Evolutionary conservation across 2,888 invertebrate species (phyloP).

Genomic region (Sinohyriopsis cumingii): DNA sequence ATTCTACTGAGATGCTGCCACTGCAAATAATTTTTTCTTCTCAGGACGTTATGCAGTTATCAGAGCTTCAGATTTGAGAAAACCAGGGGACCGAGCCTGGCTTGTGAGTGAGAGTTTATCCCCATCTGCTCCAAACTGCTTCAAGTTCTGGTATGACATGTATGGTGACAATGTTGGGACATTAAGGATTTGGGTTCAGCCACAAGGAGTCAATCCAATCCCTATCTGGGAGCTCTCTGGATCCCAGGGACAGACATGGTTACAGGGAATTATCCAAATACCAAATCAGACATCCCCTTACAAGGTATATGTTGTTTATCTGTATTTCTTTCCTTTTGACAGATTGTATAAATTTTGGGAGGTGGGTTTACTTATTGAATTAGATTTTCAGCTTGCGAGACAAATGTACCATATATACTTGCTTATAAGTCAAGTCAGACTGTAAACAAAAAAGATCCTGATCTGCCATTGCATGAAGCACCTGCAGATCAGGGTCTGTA

Average conservation of each 20-base stretch:
- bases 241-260: slow-evolving; percentile 41
- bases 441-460: too few relatives aligned
- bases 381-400: too few relatives aligned
- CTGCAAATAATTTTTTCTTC: neutral
- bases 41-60: slow-evolving; percentile 46
- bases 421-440: too few relatives aligned
- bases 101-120: slow-evolving; percentile 36
- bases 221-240: slow-evolving; percentile 56
- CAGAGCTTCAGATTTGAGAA: slow-evolving; percentile 45
- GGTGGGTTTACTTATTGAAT: too few relatives aligned
- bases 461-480: too few relatives aligned
- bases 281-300: slow-evolving; percentile 40
- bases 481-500: too few relatives aligned
- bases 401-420: too few relatives aligned
- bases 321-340: neutral
- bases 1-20: too few relatives aligned
- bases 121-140: slow-evolving; percentile 35
- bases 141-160: slow-evolving; percentile 68
- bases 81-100: slow-evolving; percentile 49
- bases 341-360: too few relatives aligned
- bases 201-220: slow-evolving; percentile 35
- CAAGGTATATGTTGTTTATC: slow-evolving; percentile 33
- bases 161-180: slow-evolving; percentile 53
- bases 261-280: slow-evolving; percentile 42
- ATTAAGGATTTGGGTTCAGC: slow-evolving; percentile 49